These are phyloP conservation scores for Acromyrmex heyeri DNA, from an alignment of 1,140 invertebrate species.

Conservation along the genomic window DNA sequence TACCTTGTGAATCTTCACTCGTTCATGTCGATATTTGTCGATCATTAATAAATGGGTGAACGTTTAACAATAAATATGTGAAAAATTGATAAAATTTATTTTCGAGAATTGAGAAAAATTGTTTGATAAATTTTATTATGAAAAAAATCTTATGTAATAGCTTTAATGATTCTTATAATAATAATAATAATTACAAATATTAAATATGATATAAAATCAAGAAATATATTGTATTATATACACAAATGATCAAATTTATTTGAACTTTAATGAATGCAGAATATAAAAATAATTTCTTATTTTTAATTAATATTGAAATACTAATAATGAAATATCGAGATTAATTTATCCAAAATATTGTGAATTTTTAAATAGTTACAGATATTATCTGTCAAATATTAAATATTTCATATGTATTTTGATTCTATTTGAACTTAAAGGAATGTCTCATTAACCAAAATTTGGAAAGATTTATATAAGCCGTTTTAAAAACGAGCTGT, in stretches of 20 bases:
- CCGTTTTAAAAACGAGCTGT: background rate
- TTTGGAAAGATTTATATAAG: background rate
- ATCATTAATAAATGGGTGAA: constrained; percentile 9
- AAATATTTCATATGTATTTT: background rate
- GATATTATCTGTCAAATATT: background rate
- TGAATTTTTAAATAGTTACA: constrained; percentile 13
- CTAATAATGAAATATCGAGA: background rate
- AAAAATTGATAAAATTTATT: constrained; percentile 2
- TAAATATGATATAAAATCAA: no score
- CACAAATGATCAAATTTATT: constrained; percentile 2
- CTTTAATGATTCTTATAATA: no score
- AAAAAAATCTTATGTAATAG: background rate
- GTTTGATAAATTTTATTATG: background rate
- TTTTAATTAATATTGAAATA: background rate
- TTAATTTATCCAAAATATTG: background rate
- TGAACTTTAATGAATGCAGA: background rate
- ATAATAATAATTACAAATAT: no score
- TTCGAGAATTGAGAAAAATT: background rate
- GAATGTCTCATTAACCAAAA: background rate
- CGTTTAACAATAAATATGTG: background rate
- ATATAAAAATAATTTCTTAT: background rate
- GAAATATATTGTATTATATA: background rate
- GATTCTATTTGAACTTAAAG: background rate
- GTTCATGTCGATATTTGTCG: background rate
- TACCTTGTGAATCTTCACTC: background rate